Conservation (phyloP, 1,140 invertebrate species). For the Formica selysi region DNA sequence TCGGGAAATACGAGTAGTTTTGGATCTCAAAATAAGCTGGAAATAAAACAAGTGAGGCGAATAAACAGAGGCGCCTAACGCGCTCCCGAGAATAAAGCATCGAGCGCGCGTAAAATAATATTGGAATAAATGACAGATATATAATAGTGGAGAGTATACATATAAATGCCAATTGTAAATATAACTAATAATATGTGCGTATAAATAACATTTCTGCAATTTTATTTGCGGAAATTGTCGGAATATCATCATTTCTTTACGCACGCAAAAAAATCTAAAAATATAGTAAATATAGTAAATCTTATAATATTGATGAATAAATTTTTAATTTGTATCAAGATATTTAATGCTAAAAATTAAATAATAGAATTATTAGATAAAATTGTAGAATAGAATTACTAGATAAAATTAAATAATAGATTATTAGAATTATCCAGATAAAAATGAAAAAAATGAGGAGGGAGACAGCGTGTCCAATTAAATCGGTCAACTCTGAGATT, state of each 20-base stretch:
- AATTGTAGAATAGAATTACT: too few relatives aligned
- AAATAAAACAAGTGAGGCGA: constrained; percentile 34
- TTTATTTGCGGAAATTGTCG: not conserved
- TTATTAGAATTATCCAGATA: too few relatives aligned
- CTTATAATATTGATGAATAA: not conserved
- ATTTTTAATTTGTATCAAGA: not conserved
- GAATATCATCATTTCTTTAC: not conserved
- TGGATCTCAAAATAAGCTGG: constrained; percentile 42
- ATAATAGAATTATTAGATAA: too few relatives aligned
- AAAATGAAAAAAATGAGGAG: not conserved
- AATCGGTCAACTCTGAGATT: not conserved
- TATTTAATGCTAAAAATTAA: not conserved
- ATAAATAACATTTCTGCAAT: not conserved
- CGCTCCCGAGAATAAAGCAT: not conserved
- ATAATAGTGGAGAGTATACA: too few relatives aligned
- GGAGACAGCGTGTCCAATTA: not conserved
- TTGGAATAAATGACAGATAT: not conserved
- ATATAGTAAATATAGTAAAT: not conserved
- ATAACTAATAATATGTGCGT: not conserved
- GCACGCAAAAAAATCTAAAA: too few relatives aligned
- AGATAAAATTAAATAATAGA: not conserved
- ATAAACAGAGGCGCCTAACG: constrained; percentile 47
- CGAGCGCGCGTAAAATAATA: constrained; percentile 8
- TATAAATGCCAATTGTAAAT: constrained; percentile 7
- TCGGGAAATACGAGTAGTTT: constrained; percentile 63